Base-by-base conservation (phyloP, 2,888 invertebrate species). In the Brenthis hecate region DNA sequence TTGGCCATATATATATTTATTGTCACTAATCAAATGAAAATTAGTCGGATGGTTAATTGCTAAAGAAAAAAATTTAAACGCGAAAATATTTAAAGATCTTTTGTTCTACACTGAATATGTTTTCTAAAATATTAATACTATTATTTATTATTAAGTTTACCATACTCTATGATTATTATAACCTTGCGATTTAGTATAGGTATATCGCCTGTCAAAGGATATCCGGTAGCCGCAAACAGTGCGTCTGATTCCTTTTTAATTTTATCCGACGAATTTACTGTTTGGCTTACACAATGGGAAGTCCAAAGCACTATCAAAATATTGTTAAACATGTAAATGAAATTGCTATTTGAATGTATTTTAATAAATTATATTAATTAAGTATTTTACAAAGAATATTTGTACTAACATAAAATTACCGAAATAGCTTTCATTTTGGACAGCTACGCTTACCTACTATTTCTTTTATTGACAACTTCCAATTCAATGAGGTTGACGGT, bases 101-200 rank as follows among this genome's bases (percentile, higher is more conserved):
- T 43, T 43, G 11, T 43, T 43, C 3, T 43, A 43, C 11, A 2
- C 1, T 28, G 28, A 43, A 2, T 11, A 43, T 43, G 11, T 36
- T 36, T 8, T 36, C 36, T 36, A 8, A 19, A 13, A 8, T 36
- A 36, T 36, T 36, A 43, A 11, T 23, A 1, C 16, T 19, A 13
- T 3, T 1, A 3, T 19, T 14, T 47, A 19, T 13, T 48, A 23
- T 6, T 13, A 23, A 4, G 14, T 58, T 23, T 23, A 48, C 11
- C 14, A 60, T 32, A 48, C n/a, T 50, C 28, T 3, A n/a, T 32
- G 6, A 63, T 53, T 11, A 6, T 43, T 23, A 64, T 32, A 50
- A 89, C 90, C 82, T 90, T 91, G 72, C 85, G 81, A 72, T 91
- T 91, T 1, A 91, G 78, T 23, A 85, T 32, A 1, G 91, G 91